phyloP scores from a whole-genome alignment of 92 coral and sea anemone genomes.

The Metridium senile region DNA sequence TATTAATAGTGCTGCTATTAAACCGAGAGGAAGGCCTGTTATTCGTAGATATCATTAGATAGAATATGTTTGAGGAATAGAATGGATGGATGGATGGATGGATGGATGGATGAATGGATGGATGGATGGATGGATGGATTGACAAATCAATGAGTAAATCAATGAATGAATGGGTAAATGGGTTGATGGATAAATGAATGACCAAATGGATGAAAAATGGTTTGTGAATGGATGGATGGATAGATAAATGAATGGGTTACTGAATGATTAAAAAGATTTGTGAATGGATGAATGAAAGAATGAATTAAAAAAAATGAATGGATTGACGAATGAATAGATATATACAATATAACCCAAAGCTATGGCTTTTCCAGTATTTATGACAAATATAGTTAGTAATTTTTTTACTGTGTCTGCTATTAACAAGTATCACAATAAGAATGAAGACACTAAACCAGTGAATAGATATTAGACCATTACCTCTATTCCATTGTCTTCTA shows the following conservation, averaged over 20 bases:
- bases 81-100: background rate
- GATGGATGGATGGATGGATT: background rate
- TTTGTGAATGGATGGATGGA: background rate
- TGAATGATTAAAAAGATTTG: background rate
- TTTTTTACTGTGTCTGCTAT: too few relatives aligned
- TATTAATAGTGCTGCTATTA: background rate
- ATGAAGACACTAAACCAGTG: too few relatives aligned
- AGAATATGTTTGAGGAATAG: background rate
- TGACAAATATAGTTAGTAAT: too few relatives aligned
- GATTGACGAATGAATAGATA: background rate
- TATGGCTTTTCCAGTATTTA: too few relatives aligned
- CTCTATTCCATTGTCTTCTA: too few relatives aligned
- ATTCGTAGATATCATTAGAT: background rate
- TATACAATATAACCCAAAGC: too few relatives aligned
- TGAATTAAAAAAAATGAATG: too few relatives aligned
- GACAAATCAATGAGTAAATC: background rate
- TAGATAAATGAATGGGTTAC: too few relatives aligned
- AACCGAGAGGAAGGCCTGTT: background rate
- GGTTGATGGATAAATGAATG: background rate
- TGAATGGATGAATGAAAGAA: background rate
- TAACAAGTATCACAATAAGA: too few relatives aligned
- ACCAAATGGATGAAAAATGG: background rate
- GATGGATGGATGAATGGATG: background rate
- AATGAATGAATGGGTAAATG: background rate
- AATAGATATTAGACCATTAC: too few relatives aligned